Conservation (phyloP, 2,888 invertebrate species). For the Sesia apiformis region DNA sequence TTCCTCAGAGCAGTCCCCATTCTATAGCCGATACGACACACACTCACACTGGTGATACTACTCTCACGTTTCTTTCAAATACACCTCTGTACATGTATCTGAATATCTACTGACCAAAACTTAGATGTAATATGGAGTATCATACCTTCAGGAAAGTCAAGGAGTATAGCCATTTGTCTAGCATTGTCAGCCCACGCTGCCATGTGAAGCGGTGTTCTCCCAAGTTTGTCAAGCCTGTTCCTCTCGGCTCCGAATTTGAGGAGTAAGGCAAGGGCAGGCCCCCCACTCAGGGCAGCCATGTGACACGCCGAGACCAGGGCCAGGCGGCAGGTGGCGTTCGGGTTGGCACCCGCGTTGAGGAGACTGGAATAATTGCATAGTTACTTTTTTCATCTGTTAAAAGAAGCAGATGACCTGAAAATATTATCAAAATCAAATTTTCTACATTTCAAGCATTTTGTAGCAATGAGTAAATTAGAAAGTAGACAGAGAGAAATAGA, state of each 20-base stretch:
- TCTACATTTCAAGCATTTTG: no score
- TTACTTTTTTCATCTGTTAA: neutral
- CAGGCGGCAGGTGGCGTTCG: constrained; percentile 64
- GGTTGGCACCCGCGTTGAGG: constrained; percentile 58
- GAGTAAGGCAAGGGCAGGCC: constrained; percentile 47
- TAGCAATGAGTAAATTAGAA: no score
- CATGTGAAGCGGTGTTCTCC: constrained; percentile 62
- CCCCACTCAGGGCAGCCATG: constrained; percentile 51
- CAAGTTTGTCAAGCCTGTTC: constrained; percentile 48
- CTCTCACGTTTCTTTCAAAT: no score
- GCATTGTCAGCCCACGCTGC: constrained; percentile 63
- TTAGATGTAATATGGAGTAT: neutral
- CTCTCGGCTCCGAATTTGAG: constrained; percentile 58
- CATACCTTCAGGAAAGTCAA: constrained; percentile 58
- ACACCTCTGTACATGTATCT: no score
- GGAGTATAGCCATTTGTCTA: constrained; percentile 50
- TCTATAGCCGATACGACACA: no score
- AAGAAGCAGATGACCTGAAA: neutral
- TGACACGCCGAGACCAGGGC: constrained; percentile 62
- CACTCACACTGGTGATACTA: no score
- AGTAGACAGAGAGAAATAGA: no score
- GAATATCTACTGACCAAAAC: neutral
- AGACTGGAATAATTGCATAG: constrained; percentile 29
- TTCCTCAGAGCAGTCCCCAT: no score
- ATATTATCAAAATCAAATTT: no score